Base-by-base conservation (phyloP, 2,797 vertebrate species). In the Botia almorhae region DNA sequence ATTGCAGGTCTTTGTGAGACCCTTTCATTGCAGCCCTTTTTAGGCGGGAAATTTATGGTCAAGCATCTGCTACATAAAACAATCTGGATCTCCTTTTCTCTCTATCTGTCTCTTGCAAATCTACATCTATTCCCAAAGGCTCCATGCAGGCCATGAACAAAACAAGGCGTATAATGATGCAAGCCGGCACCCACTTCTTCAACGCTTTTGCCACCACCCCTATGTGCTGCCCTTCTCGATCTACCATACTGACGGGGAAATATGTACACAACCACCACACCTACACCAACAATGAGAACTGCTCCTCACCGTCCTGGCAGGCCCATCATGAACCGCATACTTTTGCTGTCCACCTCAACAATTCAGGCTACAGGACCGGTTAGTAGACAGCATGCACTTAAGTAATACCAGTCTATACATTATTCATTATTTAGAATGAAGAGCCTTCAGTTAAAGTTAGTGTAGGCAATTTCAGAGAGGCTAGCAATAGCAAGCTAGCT, bases 221-320 rank as follows among this genome's bases (percentile, higher is more conserved):
- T 68, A 98, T 99, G 97, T 99, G 98, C 91, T 99, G 98, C 87
- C 98, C 98, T 0, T 99, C 97, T 0, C 96, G 98, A 58, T 99
- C 98, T 71, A 96, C 97, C 83, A 96, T 99, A 89, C 94, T 99
- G 82, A 99, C 97, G 0, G 98, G 98, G 61, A 99, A 99, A 91
- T 99, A 99, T 0, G 97, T 97, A 56, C 98, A 99, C 93, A 99
- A 99, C 91, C 98, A 99, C 90, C 97, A 99, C 93, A 98, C 97
- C 69, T 98, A 97, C 91, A 99, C 97, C 74, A 99, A 99, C 95
- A 99, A 98, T 0, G 98, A 98, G 88, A 99, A 99, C 93, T 99
- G 98, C 89, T 99, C 97, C 19, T 99, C 97, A 0, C 96, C 96
- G 0, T 98, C 98, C 56, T 99, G 98, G 98, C 98, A 99, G 91